These are phyloP conservation scores for Hyles vespertilio DNA, from an alignment of 1,140 invertebrate species.

Conservation along the genomic window DNA sequence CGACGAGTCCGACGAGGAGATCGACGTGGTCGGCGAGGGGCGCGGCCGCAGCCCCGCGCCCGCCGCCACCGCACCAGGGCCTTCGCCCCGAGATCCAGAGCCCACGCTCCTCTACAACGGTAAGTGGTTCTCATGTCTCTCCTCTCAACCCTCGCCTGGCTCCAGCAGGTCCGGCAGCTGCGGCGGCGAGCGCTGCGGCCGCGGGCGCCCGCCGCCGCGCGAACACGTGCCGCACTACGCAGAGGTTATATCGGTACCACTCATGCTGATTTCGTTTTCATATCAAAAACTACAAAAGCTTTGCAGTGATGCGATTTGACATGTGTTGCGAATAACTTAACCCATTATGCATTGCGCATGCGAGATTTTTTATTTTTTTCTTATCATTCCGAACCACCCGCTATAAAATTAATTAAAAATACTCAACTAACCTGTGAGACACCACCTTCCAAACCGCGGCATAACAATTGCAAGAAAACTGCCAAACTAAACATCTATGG, in stretches of 20 bases:
- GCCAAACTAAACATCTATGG: too few species aligned
- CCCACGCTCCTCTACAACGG: conserved; percentile 73
- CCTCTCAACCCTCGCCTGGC: not conserved
- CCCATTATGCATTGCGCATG: conserved; percentile 19
- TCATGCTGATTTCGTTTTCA: conserved; percentile 4
- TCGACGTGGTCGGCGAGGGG: conserved; percentile 83
- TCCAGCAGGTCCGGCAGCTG: not conserved
- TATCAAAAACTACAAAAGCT: conserved; percentile 9
- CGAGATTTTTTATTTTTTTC: conserved; percentile 14
- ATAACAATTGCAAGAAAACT: too few species aligned
- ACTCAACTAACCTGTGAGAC: too few species aligned
- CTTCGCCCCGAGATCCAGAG: conserved; percentile 65
- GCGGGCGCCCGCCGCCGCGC: conserved; percentile 4
- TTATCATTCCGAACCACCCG: not conserved
- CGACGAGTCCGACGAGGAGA: conserved; percentile 87
- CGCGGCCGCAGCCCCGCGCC: conserved; percentile 74
- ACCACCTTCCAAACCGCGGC: too few species aligned
- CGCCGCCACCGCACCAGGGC: conserved; percentile 68
- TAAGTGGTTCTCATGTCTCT: conserved; percentile 28
- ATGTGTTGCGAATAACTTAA: conserved; percentile 31
- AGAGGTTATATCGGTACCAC: conserved; percentile 10
- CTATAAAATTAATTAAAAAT: not conserved
- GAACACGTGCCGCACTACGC: conserved; percentile 4
- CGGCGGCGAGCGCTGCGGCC: conserved; percentile 1
- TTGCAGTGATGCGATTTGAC: conserved; percentile 30